A percentile compares a stretch with the other conserved stretches of the same genome.
Evolutionary conservation across 1,140 invertebrate genomes (phyloP).

Genomic region (Gonatopus flavifemur): DNA sequence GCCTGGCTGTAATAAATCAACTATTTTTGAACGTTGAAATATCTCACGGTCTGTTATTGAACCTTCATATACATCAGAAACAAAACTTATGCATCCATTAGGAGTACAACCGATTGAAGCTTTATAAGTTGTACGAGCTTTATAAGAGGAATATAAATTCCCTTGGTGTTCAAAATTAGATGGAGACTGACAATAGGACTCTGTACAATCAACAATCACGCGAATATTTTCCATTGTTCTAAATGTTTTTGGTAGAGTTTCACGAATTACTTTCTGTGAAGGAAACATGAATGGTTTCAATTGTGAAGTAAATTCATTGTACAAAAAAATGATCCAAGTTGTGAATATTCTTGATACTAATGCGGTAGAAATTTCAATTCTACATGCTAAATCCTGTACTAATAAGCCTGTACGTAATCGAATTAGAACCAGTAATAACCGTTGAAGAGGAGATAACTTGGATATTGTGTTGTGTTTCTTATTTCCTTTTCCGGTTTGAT

Average conservation of each 20-base stretch:
- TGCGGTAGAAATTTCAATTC: no score
- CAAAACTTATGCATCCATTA: slow-evolving; percentile 21
- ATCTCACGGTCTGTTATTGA: slow-evolving; percentile 21
- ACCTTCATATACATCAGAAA: slow-evolving; percentile 22
- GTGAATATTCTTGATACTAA: no score
- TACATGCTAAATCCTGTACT: no score
- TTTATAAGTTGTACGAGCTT: slow-evolving; percentile 23
- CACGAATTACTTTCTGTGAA: slow-evolving; percentile 7
- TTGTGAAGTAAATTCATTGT: slow-evolving; percentile 13
- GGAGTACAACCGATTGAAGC: slow-evolving; percentile 22
- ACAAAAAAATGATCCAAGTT: no score
- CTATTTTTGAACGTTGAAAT: slow-evolving; percentile 17
- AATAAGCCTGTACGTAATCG: no score
- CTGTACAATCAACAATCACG: slow-evolving; percentile 20
- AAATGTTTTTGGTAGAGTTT: slow-evolving; percentile 17
- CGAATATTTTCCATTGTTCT: slow-evolving; percentile 19
- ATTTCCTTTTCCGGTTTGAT: no score
- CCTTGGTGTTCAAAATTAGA: slow-evolving; percentile 26
- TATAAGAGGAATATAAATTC: slow-evolving; percentile 28
- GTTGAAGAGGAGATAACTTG: no score
- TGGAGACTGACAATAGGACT: slow-evolving; percentile 21
- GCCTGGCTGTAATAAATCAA: slow-evolving; percentile 17
- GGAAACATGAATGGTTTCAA: slow-evolving; percentile 19
- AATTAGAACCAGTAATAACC: no score
- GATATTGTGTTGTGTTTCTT: no score